phyloP scores from a whole-genome alignment of 92 coral and sea anemone species.

The Zoanthus sansibaricus region DNA sequence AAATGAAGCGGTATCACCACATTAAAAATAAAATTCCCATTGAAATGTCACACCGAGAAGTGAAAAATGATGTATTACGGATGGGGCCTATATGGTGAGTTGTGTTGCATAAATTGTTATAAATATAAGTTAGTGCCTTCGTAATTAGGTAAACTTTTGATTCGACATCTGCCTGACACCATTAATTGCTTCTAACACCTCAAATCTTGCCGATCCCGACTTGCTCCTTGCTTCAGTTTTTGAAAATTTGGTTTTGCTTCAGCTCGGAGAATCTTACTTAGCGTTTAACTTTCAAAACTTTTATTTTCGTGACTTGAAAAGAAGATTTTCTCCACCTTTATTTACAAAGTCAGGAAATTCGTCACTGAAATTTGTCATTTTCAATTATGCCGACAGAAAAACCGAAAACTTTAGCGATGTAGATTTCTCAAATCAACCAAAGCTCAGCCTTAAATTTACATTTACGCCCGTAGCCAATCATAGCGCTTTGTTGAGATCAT shows the following conservation, averaged over 20 bases:
- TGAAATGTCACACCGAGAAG: neutral
- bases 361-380: conserved; percentile 30
- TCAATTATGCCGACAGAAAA: conserved; percentile 1
- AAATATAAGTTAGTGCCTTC: neutral
- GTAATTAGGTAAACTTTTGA: conserved; percentile 17
- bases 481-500: conserved; percentile 47
- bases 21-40: neutral
- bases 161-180: conserved; percentile 15
- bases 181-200: neutral
- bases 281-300: no score
- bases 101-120: neutral
- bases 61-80: conserved; percentile 20
- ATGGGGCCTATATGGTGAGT: conserved; percentile 38
- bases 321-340: conserved; percentile 9
- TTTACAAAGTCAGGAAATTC: conserved; percentile 17
- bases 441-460: conserved; percentile 32
- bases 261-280: neutral
- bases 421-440: neutral
- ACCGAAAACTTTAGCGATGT: conserved; percentile 10
- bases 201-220: neutral
- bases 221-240: neutral
- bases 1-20: neutral
- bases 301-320: conserved; percentile 33
- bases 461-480: conserved; percentile 58
- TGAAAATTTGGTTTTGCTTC: conserved; percentile 29